phyloP scores from a whole-genome alignment of 2,888 invertebrate species.

The Cheilosia urbana region DNA sequence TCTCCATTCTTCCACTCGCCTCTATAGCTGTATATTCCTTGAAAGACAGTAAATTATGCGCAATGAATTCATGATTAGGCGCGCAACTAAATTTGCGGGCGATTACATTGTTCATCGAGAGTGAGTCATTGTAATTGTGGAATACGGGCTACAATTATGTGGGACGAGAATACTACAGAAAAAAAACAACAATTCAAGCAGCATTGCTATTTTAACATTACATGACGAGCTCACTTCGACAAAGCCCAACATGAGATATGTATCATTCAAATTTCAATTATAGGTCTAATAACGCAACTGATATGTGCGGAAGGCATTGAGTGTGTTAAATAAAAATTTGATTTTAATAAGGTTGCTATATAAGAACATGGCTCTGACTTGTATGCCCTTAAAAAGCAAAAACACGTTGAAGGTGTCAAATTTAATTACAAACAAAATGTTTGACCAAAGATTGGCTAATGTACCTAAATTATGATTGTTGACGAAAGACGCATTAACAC shows the following conservation, averaged over 20 bases:
- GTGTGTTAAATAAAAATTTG: background rate
- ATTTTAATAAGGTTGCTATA: background rate
- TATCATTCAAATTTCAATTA: background rate
- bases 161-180: constrained; percentile 38
- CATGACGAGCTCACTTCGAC: constrained; percentile 27
- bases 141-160: constrained; percentile 58
- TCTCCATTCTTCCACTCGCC: constrained; percentile 4
- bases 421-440: background rate
- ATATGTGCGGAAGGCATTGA: background rate
- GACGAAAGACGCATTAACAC: too few relatives aligned
- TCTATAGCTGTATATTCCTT: constrained; percentile 24
- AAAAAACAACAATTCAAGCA: constrained; percentile 5
- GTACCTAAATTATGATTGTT: too few relatives aligned
- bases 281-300: background rate
- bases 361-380: background rate
- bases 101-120: constrained; percentile 20
- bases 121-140: constrained; percentile 43
- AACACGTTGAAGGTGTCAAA: background rate
- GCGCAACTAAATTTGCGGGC: constrained; percentile 34
- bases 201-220: constrained; percentile 4
- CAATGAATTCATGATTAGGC: constrained; percentile 56
- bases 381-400: background rate
- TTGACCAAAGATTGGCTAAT: too few relatives aligned
- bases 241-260: background rate
- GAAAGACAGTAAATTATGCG: constrained; percentile 50